Base-by-base conservation (phyloP, 2,888 invertebrate genomes). In the Nemapogon koenigi region DNA sequence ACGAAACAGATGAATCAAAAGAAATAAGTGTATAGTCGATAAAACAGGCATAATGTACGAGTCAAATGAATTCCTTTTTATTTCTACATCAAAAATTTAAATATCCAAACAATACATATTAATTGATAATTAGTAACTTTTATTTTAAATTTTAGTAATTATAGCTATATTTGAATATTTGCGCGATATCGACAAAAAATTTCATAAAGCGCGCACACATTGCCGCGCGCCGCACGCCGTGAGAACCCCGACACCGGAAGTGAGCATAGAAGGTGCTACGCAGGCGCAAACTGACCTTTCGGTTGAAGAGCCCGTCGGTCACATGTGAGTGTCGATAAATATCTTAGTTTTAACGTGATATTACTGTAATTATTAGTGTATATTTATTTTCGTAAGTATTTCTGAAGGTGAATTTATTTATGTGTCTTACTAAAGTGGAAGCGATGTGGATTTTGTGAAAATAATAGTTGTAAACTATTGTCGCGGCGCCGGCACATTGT, bases 301-400 rank as follows among this genome's bases (percentile, higher is more conserved):
- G 87, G 87, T 87, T 85, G 85, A 85, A 88, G 87, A 88, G 86
- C 88, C 89, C 89, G 88, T 89, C 89, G 88, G 87, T 87, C 89
- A 90, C 90, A 90, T 89, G 90, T 90, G 89, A 90, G 90, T 90
- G 87, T 82, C 76, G 78, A 78, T 79, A 76, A 78, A 78, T 78
- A 79, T 75, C 67, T 64, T 67, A 67, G 59, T 80, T 78, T 80
- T 76, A 72, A 58, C 57, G 75, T 66, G 68, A 66, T 65, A 65
- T 62, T 64, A 51, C 60, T 64, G 58, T 59, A 58, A 63, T 65
- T 67, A 64, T 59, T 67, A 59, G 51, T 62, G 57, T 56, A 62
- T 61, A 63, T 57, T n/a, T 59, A 59, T 64, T 76, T 75, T 75
- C 52, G 79, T 79, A 73, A 81, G 79, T 79, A 78, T 72, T 69